Evolutionary conservation across 2,888 invertebrate species (phyloP).

Genomic region (Coenonympha arcania): DNA sequence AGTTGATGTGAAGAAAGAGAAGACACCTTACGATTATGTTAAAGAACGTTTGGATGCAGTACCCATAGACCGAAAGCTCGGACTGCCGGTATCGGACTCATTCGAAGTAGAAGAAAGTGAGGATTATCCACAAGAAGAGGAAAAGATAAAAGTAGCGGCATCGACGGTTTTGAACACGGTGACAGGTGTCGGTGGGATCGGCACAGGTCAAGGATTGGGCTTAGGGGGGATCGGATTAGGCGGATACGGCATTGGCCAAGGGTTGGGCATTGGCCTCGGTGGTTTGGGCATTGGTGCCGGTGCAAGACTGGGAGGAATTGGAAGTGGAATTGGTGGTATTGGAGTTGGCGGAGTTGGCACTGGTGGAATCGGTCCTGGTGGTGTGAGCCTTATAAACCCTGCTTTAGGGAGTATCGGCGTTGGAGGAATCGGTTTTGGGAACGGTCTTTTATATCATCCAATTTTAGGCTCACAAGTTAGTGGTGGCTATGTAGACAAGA

Average conservation of each 20-base stretch:
- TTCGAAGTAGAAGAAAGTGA: constrained; percentile 76
- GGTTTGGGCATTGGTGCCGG: constrained; percentile 34
- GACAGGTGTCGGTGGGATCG: constrained; percentile 43
- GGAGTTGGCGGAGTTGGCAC: constrained; percentile 35
- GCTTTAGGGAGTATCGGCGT: constrained; percentile 44
- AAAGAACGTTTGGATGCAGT: constrained; percentile 57
- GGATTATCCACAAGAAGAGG: constrained; percentile 66
- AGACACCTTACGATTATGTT: constrained; percentile 66
- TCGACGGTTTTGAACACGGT: constrained; percentile 57
- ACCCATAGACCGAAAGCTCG: constrained; percentile 46
- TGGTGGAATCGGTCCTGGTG: constrained; percentile 37
- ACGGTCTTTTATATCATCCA: constrained; percentile 59
- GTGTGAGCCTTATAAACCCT: constrained; percentile 47
- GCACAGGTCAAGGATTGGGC: constrained; percentile 35
- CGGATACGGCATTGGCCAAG: constrained; percentile 37
- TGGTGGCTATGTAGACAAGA: constrained; percentile 71
- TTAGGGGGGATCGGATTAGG: constrained; percentile 38
- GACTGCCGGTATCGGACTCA: constrained; percentile 61
- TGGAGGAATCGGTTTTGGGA: constrained; percentile 43
- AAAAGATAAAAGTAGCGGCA: constrained; percentile 54
- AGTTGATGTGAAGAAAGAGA: constrained; percentile 55
- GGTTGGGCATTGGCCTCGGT: constrained; percentile 42
- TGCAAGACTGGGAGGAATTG: constrained; percentile 32
- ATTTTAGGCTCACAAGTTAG: constrained; percentile 56
- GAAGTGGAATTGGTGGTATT: constrained; percentile 24